phyloP scores from a whole-genome alignment of 2,113 vertebrate species.

The Istiophorus platypterus region DNA sequence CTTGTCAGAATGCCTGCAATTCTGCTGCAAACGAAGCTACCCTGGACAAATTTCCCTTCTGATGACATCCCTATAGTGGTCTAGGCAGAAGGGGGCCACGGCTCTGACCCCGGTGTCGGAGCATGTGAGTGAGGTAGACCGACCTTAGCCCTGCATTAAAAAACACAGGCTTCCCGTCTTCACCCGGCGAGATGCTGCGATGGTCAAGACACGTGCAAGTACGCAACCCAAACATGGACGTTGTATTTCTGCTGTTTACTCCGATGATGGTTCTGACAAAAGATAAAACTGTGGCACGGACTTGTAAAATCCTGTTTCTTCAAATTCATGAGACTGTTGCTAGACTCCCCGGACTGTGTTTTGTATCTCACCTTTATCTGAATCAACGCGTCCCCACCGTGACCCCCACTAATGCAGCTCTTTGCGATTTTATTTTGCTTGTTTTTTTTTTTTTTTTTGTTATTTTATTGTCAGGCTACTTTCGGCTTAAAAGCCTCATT shows the following conservation, averaged over 20 bases:
- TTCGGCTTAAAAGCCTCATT: not conserved
- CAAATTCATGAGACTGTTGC: not conserved
- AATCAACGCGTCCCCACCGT: not conserved
- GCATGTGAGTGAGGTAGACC: not conserved
- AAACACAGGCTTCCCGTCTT: not conserved
- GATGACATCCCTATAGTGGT: not conserved
- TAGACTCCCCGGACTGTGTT: not conserved
- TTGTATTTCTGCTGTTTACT: not conserved
- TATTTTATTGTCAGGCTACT: not conserved
- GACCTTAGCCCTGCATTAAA: not conserved
- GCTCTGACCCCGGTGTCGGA: not conserved
- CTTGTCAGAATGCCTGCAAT: constrained; percentile 34
- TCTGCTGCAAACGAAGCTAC: constrained; percentile 30
- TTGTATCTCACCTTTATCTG: not conserved
- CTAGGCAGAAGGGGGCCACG: not conserved
- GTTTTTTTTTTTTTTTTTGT: too few relatives aligned
- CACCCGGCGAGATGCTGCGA: not conserved
- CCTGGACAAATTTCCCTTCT: not conserved
- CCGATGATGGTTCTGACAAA: not conserved
- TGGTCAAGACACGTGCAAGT: not conserved
- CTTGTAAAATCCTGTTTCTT: not conserved
- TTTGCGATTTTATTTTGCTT: not conserved
- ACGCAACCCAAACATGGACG: not conserved
- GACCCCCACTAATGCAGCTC: not conserved
- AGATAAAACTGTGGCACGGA: too few relatives aligned